Base-by-base conservation (phyloP, 2,888 invertebrate species). In the Parnassius glacialis region DNA sequence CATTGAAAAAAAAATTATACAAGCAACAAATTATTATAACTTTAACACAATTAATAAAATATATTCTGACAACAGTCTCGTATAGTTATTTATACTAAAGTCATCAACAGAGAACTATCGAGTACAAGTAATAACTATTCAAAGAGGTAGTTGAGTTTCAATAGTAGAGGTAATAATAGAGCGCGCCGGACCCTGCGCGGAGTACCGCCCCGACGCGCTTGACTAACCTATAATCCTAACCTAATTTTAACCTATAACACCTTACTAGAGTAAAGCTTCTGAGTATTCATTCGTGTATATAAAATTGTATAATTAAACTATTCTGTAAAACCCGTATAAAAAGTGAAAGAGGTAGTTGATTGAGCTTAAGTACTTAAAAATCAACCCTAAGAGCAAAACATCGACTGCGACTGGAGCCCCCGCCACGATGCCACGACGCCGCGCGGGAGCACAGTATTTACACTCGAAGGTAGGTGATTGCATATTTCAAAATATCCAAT, bases 291-390 rank as follows among this genome's bases (percentile, higher is more conserved):
- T 90, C 85, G 83, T 89, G 87, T 89, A 86, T 90, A 89, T 87
- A 87, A 87, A 82, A 87, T 87, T 91, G 90, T 91, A 91, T 90
- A 90, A 90, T 91, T 91, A 90, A 90, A 90, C 90, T 90, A 90
- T 87, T 90, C 85, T 90, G 89, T 90, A 90, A 84, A 90, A 91
- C 90, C 91, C 91, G 90, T 90, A 90, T 90, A 90, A 90, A 89
- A 90, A 88, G 85, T 89, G 89, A 90, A 56, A 90, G 90, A 90
- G 90, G 90, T 91, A 90, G 87, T 83, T 88, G 84, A 85, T 90
- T 90, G 87, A 90, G 90, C 89, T 90, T 90, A 88, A 90, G 90
- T 90, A 89, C 88, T 84, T 86, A 85, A 87, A 48, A 87, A 87
- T 85, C 82, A 85, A 87, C 84, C 81, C 81, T 84, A 81, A 82